Evolutionary conservation across 2,888 invertebrate genomes (phyloP).

Genomic region (Catocala sponsa): DNA sequence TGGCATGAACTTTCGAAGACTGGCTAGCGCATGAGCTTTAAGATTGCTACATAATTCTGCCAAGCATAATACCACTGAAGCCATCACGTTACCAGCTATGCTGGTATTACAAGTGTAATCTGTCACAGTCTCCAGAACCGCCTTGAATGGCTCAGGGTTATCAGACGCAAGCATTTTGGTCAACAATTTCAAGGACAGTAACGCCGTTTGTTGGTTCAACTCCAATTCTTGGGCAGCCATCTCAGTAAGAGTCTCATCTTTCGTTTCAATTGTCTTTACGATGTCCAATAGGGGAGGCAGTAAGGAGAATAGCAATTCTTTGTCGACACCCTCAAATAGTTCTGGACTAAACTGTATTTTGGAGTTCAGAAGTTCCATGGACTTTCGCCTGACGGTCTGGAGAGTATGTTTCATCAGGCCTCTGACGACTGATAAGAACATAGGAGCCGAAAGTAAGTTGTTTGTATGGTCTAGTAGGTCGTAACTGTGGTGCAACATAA

Average conservation of each 20-base stretch:
- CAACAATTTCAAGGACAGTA: conserved; percentile 94
- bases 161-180: conserved; percentile 91
- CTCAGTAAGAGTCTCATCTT: conserved; percentile 65
- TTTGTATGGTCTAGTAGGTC: conserved; percentile 94
- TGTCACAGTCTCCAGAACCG: conserved; percentile 90
- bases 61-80: conserved; percentile 92
- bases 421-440: conserved; percentile 93
- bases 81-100: conserved; percentile 89
- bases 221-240: conserved; percentile 88
- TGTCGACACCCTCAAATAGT: conserved; percentile 87
- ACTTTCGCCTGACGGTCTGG: conserved; percentile 92
- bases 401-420: conserved; percentile 92
- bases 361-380: conserved; percentile 94
- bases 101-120: conserved; percentile 86
- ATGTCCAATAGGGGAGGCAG: conserved; percentile 89
- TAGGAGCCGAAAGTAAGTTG: conserved; percentile 92
- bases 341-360: conserved; percentile 92
- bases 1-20: conserved; percentile 94
- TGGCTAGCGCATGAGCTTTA: conserved; percentile 92
- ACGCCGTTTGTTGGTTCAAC: conserved; percentile 93
- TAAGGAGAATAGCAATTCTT: conserved; percentile 86
- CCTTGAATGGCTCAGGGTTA: conserved; percentile 91
- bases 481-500: conserved; percentile 92
- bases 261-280: conserved; percentile 84
- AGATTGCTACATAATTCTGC: conserved; percentile 93